Evolutionary conservation across 2,888 invertebrate genomes (phyloP).

Genomic region (Caenorhabditis drosophilae): DNA sequence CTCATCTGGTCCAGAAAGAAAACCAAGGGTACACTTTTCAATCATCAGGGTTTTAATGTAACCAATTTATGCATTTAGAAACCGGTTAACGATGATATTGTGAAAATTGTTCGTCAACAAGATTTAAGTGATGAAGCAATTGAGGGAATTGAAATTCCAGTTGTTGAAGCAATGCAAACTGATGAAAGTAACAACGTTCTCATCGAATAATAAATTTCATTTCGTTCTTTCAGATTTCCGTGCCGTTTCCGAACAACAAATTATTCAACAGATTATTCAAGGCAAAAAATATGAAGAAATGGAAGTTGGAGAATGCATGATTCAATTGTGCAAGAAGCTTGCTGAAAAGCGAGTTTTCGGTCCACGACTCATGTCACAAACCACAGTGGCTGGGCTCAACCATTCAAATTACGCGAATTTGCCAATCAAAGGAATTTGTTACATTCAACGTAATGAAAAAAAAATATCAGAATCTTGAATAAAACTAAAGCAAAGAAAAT

Average conservation of each 20-base stretch:
- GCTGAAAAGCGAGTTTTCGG: constrained; percentile 69
- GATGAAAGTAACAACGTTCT: constrained; percentile 57
- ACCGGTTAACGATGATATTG: constrained; percentile 62
- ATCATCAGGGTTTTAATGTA: neutral
- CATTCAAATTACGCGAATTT: constrained; percentile 68
- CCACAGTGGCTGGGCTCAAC: constrained; percentile 68
- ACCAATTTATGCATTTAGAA: constrained; percentile 31
- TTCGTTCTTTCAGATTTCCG: constrained; percentile 57
- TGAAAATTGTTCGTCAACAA: constrained; percentile 62
- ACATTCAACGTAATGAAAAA: constrained; percentile 62
- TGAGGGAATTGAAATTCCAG: constrained; percentile 62
- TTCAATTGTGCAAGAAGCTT: constrained; percentile 67
- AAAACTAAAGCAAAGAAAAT: too few relatives aligned
- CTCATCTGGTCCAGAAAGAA: constrained; percentile 25
- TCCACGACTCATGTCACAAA: constrained; percentile 66
- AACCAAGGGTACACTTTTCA: constrained; percentile 18
- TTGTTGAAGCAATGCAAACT: constrained; percentile 59
- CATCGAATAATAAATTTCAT: neutral
- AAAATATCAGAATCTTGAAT: neutral
- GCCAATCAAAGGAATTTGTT: constrained; percentile 66
- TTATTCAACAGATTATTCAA: constrained; percentile 64
- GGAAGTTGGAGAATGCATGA: constrained; percentile 65
- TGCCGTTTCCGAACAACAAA: constrained; percentile 64
- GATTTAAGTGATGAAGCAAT: constrained; percentile 58
- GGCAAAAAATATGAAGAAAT: constrained; percentile 64